Evolutionary conservation across 2,797 vertebrate species (phyloP).

Genomic region (Epinephelus coioides): DNA sequence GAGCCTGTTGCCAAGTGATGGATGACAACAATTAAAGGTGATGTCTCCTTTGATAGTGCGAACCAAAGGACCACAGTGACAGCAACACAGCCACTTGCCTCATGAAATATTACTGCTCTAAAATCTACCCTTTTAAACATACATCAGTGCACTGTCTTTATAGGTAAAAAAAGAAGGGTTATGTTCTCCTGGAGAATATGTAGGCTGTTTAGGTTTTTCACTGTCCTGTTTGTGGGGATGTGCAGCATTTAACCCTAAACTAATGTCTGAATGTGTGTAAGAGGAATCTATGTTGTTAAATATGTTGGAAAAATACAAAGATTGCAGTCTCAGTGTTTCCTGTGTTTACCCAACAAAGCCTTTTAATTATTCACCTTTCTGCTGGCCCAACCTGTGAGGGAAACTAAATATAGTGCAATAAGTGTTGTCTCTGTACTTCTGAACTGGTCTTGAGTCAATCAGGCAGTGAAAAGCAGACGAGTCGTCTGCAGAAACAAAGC

Average conservation of each 20-base stretch:
- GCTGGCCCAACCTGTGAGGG: constrained; percentile 22
- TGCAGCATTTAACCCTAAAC: background rate
- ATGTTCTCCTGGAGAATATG: constrained; percentile 27
- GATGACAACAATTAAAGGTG: constrained; percentile 83
- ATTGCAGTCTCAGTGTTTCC: constrained; percentile 7
- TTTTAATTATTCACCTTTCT: constrained; percentile 61
- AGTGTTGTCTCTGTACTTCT: constrained; percentile 38
- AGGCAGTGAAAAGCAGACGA: constrained; percentile 56
- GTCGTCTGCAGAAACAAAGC: constrained; percentile 64
- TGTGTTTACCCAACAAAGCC: constrained; percentile 3
- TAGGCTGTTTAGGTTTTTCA: constrained; percentile 15
- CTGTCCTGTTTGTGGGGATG: constrained; percentile 4
- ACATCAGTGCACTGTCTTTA: constrained; percentile 60
- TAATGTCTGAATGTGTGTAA: constrained; percentile 24
- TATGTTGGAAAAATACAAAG: constrained; percentile 20
- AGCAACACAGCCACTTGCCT: constrained; percentile 64
- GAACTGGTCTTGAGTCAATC: constrained; percentile 62
- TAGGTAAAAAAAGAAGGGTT: constrained; percentile 14
- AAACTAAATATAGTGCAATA: constrained; percentile 63
- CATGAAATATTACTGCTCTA: constrained; percentile 78
- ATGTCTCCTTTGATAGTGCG: constrained; percentile 76
- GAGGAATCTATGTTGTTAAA: constrained; percentile 26
- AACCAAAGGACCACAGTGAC: constrained; percentile 71
- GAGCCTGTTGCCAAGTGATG: constrained; percentile 73
- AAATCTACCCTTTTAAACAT: constrained; percentile 72